Percentiles rank a stretch among this genome's conserved stretches.
Conservation (phyloP, 2,113 vertebrate species). For the Pelmatolapia mariae region DNA sequence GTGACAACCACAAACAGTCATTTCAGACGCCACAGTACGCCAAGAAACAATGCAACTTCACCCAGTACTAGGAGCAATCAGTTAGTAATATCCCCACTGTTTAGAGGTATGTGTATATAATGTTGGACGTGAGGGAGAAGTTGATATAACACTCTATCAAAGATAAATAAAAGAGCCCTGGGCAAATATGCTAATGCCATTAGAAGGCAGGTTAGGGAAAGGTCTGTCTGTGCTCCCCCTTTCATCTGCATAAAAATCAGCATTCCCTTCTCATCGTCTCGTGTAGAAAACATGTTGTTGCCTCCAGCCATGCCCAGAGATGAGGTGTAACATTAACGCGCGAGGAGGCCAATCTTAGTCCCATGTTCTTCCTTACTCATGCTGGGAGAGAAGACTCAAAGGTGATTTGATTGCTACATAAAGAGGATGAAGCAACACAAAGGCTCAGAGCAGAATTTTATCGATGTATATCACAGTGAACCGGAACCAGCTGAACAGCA, state of each 20-base stretch:
- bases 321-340: constrained; percentile 31
- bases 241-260: constrained; percentile 29
- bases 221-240: not conserved
- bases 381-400: not conserved
- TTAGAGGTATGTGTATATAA: not conserved
- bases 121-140: not conserved
- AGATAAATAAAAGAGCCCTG: constrained; percentile 25
- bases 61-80: not conserved
- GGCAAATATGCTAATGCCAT: constrained; percentile 8
- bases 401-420: not conserved
- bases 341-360: not conserved
- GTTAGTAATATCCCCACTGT: constrained; percentile 5
- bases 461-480: not conserved
- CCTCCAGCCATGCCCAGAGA: constrained; percentile 17
- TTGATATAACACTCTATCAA: constrained; percentile 21
- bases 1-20: not conserved
- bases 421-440: not conserved
- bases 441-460: not conserved
- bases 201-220: not conserved
- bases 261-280: not conserved
- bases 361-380: not conserved
- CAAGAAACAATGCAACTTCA: not conserved
- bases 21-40: not conserved
- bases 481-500: not conserved
- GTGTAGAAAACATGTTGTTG: constrained; percentile 9